Evolutionary conservation across 1,140 invertebrate genomes (phyloP).

Genomic region (Cataglyphis hispanica): DNA sequence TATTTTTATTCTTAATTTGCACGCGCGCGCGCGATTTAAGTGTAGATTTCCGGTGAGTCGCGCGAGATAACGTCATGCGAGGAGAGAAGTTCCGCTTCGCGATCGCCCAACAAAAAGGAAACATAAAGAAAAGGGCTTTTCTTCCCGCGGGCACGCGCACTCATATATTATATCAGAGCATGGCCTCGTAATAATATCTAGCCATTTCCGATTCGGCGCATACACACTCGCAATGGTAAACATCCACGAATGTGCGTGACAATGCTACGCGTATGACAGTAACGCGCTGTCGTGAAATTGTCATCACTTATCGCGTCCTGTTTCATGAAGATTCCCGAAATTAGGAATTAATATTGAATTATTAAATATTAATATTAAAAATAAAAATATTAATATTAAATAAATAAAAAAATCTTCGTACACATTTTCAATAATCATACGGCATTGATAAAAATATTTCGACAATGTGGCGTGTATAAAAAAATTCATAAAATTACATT

Average conservation of each 20-base stretch:
- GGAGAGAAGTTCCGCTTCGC: slow-evolving; percentile 42
- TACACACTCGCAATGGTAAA: slow-evolving; percentile 54
- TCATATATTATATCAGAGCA: slow-evolving; percentile 72
- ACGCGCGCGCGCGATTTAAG: slow-evolving; percentile 67
- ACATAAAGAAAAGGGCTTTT: slow-evolving; percentile 54
- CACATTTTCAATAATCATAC: too few species aligned
- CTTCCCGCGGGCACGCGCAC: slow-evolving; percentile 26
- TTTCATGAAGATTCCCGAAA: neutral
- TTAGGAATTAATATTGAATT: neutral
- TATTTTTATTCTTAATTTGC: slow-evolving; percentile 55
- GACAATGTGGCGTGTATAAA: neutral
- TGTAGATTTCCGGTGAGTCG: slow-evolving; percentile 69
- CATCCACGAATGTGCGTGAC: neutral
- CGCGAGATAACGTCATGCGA: slow-evolving; percentile 60
- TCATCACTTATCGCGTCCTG: neutral
- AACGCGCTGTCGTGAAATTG: neutral
- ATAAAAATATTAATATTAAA: too few species aligned
- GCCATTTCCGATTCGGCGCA: slow-evolving; percentile 66
- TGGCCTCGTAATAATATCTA: slow-evolving; percentile 72
- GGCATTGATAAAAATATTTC: too few species aligned
- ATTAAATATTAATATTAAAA: too few species aligned
- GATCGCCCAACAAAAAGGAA: slow-evolving; percentile 46
- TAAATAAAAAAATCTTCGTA: too few species aligned
- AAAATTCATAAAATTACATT: slow-evolving; percentile 1
- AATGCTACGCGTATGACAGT: neutral